These are phyloP conservation scores for Lutjanus erythropterus DNA, from an alignment of 2,113 vertebrate species.

Conservation along the genomic window DNA sequence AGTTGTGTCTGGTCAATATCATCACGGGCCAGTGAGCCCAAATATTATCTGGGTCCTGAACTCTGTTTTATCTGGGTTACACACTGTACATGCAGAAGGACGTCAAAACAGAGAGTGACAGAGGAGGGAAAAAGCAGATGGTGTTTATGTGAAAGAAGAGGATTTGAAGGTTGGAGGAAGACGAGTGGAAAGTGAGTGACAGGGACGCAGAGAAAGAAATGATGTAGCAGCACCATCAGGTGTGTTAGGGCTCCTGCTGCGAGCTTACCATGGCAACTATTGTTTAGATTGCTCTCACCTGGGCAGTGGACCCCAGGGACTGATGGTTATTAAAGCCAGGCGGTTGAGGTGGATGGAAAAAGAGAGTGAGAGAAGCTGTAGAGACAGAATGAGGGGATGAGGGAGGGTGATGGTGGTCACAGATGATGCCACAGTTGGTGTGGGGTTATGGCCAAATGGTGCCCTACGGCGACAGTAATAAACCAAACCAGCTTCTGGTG, in stretches of 20 bases:
- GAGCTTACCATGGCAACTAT: conserved; percentile 62
- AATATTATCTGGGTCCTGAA: conserved; percentile 57
- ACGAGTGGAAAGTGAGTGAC: background rate
- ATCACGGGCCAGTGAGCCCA: conserved; percentile 65
- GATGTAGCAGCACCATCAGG: conserved; percentile 33
- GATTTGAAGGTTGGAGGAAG: conserved; percentile 2
- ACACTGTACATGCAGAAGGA: background rate
- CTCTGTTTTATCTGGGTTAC: conserved; percentile 39
- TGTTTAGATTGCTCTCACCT: conserved; percentile 67
- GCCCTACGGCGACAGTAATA: conserved; percentile 61
- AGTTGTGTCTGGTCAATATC: conserved; percentile 73
- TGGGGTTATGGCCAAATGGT: conserved; percentile 65
- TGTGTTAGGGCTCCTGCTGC: conserved; percentile 62
- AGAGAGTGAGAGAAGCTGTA: conserved; percentile 6
- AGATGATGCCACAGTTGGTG: conserved; percentile 80
- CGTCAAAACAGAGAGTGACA: background rate
- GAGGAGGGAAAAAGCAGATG: conserved; percentile 24
- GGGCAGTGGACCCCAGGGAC: conserved; percentile 48
- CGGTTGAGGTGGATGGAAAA: conserved; percentile 25
- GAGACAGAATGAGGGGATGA: conserved; percentile 8
- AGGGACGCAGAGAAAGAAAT: background rate
- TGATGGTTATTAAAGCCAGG: conserved; percentile 15
- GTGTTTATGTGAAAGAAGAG: conserved; percentile 18
- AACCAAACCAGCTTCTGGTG: conserved; percentile 57
- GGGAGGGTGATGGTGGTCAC: conserved; percentile 28